Percentiles rank a stretch among this genome's conserved stretches.
Evolutionary conservation across 1,140 invertebrate genomes (phyloP).

Genomic region (Paraescarpia echinospica): DNA sequence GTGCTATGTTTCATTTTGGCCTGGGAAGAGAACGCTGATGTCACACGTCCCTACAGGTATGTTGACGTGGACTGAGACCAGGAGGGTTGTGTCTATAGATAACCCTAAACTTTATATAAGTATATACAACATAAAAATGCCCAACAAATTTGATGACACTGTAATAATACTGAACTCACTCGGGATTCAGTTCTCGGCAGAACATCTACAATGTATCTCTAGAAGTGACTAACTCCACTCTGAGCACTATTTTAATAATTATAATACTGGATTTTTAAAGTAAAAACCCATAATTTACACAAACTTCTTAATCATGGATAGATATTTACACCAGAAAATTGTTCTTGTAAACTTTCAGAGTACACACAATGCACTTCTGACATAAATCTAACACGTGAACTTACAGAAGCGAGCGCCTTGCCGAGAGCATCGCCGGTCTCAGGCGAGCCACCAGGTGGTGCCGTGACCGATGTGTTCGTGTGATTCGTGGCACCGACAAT

Average conservation of each 20-base stretch:
- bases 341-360: not conserved
- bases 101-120: no score
- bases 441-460: constrained; percentile 46
- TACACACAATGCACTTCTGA: not conserved
- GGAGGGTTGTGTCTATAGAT: no score
- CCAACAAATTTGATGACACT: no score
- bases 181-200: no score
- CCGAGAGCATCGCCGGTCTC: constrained; percentile 71
- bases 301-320: not conserved
- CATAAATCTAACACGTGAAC: constrained; percentile 34
- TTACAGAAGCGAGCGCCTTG: constrained; percentile 78
- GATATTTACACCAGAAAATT: not conserved
- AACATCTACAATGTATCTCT: no score
- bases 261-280: no score
- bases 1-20: not conserved
- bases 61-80: not conserved
- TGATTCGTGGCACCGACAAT: constrained; percentile 55
- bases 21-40: no score
- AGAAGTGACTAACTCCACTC: no score
- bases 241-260: no score
- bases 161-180: no score
- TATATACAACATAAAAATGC: no score
- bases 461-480: constrained; percentile 49
- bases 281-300: no score
- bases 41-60: not conserved